Base-by-base conservation (phyloP, 2,797 vertebrate species). In the Amblyraja radiata region DNA sequence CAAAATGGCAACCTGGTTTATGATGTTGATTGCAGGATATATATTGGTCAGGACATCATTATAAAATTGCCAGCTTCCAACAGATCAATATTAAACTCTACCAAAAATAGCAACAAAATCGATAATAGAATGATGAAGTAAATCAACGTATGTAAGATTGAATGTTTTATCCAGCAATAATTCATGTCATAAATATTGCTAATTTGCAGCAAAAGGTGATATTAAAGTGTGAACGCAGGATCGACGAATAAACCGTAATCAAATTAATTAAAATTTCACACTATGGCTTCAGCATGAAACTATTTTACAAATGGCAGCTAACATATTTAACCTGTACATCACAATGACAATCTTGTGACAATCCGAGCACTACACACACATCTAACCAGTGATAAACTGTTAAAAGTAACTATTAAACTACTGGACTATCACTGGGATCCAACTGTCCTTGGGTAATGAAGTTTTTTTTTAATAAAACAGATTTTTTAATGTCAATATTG, bases 21-120 rank as follows among this genome's bases (percentile, higher is more conserved):
- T 74, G 71, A 74, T 74, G 18, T 74, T 74, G 4, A 74, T 74
- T 21, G 71, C 18, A 18, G 65, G 65, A 68, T 68, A 68, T 18
- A 18, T 73, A 74, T 74, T 74, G 18, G 71, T 23, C 71, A 74
- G 71, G 71, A 23, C 18, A 68, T 16, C 10, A 23, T 21, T 36
- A 39, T 76, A 76, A 92, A 76, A 76, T 74, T 76, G 90, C 36
- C 25, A 58, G 39, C 76, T 92, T 92, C 39, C 68, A 92, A 92
- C 23, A 74, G 71, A 92, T 92, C 90, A 76, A 76, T 54, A 73
- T 73, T 86, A 14, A 76, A 74, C 36, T 32, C 90, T 54, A 92
- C 68, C 65, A 76, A 58, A 92, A 76, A 58, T 58, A 54, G 73
- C 39, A 76, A 92, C 81, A 54, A 25, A 74, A 92, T 46, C 21